Percentiles rank a stretch among this genome's conserved stretches.
Evolutionary conservation across 2,888 invertebrate genomes (phyloP).

Genomic region (Meghimatium bilineatum): DNA sequence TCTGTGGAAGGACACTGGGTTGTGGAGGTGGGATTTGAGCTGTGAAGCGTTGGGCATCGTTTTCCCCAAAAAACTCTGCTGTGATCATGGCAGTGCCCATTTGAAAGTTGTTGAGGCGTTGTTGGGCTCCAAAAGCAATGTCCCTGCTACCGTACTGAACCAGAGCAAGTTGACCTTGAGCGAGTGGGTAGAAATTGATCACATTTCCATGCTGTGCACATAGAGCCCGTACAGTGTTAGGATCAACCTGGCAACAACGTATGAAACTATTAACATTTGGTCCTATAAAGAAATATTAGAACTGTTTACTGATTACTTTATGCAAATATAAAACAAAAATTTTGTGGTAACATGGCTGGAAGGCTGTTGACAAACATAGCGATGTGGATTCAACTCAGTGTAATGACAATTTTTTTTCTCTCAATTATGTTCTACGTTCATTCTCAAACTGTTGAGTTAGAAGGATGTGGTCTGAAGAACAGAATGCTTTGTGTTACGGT

Average conservation of each 20-base stretch:
- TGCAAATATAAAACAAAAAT: too few relatives aligned
- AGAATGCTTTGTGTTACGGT: too few relatives aligned
- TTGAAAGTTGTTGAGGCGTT: constrained; percentile 95
- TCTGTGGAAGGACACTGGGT: constrained; percentile 41
- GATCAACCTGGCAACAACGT: constrained; percentile 80
- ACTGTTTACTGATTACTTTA: too few relatives aligned
- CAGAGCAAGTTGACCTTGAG: constrained; percentile 93
- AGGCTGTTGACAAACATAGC: too few relatives aligned
- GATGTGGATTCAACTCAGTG: too few relatives aligned
- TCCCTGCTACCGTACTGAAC: constrained; percentile 94
- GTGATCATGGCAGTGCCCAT: constrained; percentile 95
- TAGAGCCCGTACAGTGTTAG: constrained; percentile 94
- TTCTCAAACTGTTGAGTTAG: too few relatives aligned
- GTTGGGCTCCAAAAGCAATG: constrained; percentile 97
- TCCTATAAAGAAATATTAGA: too few relatives aligned
- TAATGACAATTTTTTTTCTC: too few relatives aligned
- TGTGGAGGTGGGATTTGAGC: constrained; percentile 48
- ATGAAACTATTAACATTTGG: background rate
- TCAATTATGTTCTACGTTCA: too few relatives aligned
- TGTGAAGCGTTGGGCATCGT: constrained; percentile 85
- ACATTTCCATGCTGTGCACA: constrained; percentile 97
- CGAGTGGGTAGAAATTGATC: constrained; percentile 93
- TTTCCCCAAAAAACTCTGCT: constrained; percentile 94
- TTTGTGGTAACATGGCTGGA: too few relatives aligned
- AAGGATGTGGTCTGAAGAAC: too few relatives aligned